Conservation (phyloP, 2,888 invertebrate species). For the Mellilla xanthometata region DNA sequence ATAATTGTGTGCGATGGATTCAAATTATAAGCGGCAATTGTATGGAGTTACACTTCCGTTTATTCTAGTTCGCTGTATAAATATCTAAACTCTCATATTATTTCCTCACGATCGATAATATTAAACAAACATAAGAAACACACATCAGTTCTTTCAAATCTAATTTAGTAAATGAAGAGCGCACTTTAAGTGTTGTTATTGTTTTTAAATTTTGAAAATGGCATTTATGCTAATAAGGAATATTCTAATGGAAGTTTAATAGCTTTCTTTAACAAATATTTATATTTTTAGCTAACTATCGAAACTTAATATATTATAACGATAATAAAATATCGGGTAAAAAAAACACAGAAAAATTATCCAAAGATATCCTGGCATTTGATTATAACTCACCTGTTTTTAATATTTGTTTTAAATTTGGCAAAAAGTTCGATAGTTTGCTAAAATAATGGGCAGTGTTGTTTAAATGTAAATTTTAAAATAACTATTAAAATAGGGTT, state of each 20-base stretch:
- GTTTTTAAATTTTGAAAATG: too few relatives aligned
- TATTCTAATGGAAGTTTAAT: constrained; percentile 19
- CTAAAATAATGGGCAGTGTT: constrained; percentile 38
- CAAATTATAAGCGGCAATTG: too few relatives aligned
- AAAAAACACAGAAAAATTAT: too few relatives aligned
- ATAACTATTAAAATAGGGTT: constrained; percentile 35
- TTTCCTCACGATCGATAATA: too few relatives aligned
- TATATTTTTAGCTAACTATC: constrained; percentile 31
- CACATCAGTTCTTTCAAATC: neutral
- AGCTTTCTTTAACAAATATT: constrained; percentile 26
- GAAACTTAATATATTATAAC: constrained; percentile 17
- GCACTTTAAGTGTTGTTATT: constrained; percentile 19
- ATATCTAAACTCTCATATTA: too few relatives aligned
- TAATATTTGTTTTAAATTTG: constrained; percentile 24
- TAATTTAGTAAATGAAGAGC: neutral
- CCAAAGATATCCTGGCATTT: too few relatives aligned
- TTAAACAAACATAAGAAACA: neutral
- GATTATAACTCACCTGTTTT: too few relatives aligned
- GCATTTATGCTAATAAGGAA: constrained; percentile 1
- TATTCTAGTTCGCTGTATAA: too few relatives aligned
- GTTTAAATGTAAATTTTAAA: constrained; percentile 49
- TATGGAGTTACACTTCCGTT: too few relatives aligned
- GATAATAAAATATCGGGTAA: too few relatives aligned
- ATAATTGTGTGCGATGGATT: too few relatives aligned
- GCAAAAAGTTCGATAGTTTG: constrained; percentile 23